Percentiles rank a stretch among this genome's conserved stretches.
Conservation (phyloP, 2,888 invertebrate genomes). For the Osmoderma eremita region DNA sequence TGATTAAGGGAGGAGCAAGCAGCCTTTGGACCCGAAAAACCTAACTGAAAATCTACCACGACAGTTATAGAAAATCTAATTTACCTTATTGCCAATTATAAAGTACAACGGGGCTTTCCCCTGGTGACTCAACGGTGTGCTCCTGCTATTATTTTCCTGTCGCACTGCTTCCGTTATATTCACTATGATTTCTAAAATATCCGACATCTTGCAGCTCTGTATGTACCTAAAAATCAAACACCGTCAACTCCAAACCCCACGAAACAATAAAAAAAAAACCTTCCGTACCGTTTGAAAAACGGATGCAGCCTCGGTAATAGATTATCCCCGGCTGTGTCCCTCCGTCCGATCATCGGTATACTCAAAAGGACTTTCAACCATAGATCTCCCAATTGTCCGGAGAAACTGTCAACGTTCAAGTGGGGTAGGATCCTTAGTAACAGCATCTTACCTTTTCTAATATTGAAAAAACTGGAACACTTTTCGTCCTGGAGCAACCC, state of each 20-base stretch:
- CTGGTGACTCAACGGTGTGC: constrained; percentile 61
- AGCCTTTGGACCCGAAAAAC: too few species aligned
- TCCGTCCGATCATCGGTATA: constrained; percentile 68
- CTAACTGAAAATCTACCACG: too few species aligned
- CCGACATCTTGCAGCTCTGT: constrained; percentile 58
- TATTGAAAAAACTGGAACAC: constrained; percentile 76
- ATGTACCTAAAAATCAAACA: constrained; percentile 58
- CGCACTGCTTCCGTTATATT: constrained; percentile 58
- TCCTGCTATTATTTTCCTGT: constrained; percentile 57
- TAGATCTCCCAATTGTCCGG: constrained; percentile 66
- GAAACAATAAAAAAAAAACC: constrained; percentile 50
- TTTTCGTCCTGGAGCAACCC: constrained; percentile 76
- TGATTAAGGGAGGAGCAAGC: too few species aligned
- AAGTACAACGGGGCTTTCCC: constrained; percentile 62
- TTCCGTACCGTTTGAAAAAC: constrained; percentile 68
- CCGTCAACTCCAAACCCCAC: too few species aligned
- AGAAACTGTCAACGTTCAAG: constrained; percentile 64
- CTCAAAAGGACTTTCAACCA: constrained; percentile 72
- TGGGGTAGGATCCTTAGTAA: constrained; percentile 74
- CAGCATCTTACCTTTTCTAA: constrained; percentile 84
- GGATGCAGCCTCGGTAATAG: constrained; percentile 68
- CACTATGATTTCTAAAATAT: constrained; percentile 58
- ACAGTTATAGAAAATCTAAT: constrained; percentile 1
- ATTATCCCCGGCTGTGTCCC: constrained; percentile 67
- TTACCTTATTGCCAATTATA: constrained; percentile 67